Evolutionary conservation across 2,113 vertebrate genomes (phyloP).

Genomic region (Pachyramphus minor): DNA sequence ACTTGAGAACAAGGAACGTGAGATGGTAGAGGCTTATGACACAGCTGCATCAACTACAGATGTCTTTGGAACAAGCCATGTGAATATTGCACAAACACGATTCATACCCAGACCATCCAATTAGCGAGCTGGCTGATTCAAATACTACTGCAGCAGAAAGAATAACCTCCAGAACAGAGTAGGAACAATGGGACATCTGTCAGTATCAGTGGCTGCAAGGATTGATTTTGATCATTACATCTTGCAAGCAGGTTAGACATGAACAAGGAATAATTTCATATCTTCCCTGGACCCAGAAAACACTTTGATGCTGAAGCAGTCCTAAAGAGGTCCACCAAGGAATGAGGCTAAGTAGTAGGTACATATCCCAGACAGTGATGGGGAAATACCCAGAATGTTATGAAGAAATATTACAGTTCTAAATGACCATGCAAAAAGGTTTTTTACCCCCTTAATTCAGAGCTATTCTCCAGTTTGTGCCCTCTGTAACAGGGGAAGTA

Average conservation of each 20-base stretch:
- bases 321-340: background rate
- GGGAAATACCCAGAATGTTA: background rate
- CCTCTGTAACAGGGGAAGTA: background rate
- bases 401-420: background rate
- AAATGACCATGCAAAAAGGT: background rate
- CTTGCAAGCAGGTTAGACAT: background rate
- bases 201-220: background rate
- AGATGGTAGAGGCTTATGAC: background rate
- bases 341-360: background rate
- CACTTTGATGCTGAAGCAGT: background rate
- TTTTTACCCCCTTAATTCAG: background rate
- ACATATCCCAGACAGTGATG: background rate
- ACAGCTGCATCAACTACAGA: background rate
- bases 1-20: accelerated
- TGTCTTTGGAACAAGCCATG: background rate
- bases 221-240: background rate
- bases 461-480: background rate
- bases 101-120: background rate
- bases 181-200: background rate
- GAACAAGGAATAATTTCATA: background rate
- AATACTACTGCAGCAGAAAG: background rate
- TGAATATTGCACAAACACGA: background rate
- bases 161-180: background rate
- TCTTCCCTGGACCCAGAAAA: background rate
- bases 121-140: background rate